These are phyloP conservation scores for Macroteleia sp. DNA, from an alignment of 2,888 invertebrate genomes.

Conservation along the genomic window DNA sequence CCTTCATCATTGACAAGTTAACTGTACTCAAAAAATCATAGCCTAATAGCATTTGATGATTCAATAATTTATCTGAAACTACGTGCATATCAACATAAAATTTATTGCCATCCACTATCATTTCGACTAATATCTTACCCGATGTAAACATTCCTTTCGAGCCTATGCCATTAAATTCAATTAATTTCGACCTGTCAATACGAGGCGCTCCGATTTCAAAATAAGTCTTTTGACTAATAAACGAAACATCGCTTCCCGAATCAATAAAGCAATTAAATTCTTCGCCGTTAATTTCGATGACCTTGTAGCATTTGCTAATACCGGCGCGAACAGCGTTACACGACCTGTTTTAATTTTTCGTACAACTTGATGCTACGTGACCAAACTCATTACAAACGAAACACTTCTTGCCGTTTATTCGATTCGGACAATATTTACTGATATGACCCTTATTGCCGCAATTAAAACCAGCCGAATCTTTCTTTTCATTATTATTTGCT, in stretches of 20 bases:
- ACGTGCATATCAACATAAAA: too few relatives aligned
- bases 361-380: constrained; percentile 17
- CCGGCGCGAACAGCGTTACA: constrained; percentile 7
- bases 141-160: constrained; percentile 15
- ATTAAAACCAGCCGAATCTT: constrained; percentile 26
- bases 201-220: constrained; percentile 39
- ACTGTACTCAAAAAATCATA: too few relatives aligned
- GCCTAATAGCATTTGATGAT: too few relatives aligned
- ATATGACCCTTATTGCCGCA: constrained; percentile 23
- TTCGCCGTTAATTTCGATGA: constrained; percentile 2
- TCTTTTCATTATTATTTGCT: background rate
- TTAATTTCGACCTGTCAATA: constrained; percentile 15
- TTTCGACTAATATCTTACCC: constrained; percentile 10
- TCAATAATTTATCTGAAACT: too few relatives aligned
- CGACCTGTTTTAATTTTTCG: constrained; percentile 7
- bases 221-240: constrained; percentile 4
- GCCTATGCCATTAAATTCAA: constrained; percentile 40
- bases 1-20: too few relatives aligned
- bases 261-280: constrained; percentile 40
- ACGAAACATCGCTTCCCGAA: constrained; percentile 44
- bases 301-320: constrained; percentile 28
- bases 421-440: constrained; percentile 16
- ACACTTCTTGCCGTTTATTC: constrained; percentile 20
- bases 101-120: too few relatives aligned
- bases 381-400: constrained; percentile 28